Base-by-base conservation (phyloP, 2,113 vertebrate species). In the Piprites chloris region DNA sequence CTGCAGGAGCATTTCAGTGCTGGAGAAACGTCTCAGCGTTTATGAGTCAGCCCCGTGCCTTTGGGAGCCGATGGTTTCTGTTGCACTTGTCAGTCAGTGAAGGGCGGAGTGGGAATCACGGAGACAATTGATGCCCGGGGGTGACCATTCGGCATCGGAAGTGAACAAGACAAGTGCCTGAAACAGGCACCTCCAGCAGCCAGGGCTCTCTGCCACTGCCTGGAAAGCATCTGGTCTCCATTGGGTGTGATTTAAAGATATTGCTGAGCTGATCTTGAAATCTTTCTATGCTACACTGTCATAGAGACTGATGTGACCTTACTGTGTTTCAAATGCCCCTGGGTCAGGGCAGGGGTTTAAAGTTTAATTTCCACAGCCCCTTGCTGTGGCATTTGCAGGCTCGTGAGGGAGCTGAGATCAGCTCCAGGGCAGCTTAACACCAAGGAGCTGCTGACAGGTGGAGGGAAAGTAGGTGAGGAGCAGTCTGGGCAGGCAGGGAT, bases 1-100 rank as follows among this genome's bases (percentile, higher is more conserved):
- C 91, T 96, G 92, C 55, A 39, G 89, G 88, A 95, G 65, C 72
- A 5, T 88, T 93, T 93, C 86, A 49, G 80, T 4, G 75, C 87
- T 69, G 79, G 32, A 33, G 59, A 12, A 72, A 37, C 2, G 0
- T 35, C 94, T 88, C 42, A 11, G 85, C 62, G 2, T 27, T 71
- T 16, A 4, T 41, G 82, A 91, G 82, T 7, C 82, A 83, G 81
- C 30, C 4, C 1, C 20, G 2, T 26, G 67, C 7, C 2, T 49
- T 12, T 6, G 58, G 62, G 35, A 79, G 86, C 26, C 1, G 1
- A 0, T 27, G 68, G 22, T 53, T 58, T 18, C 73, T 68, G 47
- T 12, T 18, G 37, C 17, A 3, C 20, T 46, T 4, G 37, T 39
- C 44, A 23, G n/a, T 58, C 46, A 12, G 27, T 8, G 16, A 21